Evolutionary conservation across 2,113 vertebrate species (phyloP), one percentile per base, ranked within the genome.

Genomic region (Platysternon megacephalum): DNA sequence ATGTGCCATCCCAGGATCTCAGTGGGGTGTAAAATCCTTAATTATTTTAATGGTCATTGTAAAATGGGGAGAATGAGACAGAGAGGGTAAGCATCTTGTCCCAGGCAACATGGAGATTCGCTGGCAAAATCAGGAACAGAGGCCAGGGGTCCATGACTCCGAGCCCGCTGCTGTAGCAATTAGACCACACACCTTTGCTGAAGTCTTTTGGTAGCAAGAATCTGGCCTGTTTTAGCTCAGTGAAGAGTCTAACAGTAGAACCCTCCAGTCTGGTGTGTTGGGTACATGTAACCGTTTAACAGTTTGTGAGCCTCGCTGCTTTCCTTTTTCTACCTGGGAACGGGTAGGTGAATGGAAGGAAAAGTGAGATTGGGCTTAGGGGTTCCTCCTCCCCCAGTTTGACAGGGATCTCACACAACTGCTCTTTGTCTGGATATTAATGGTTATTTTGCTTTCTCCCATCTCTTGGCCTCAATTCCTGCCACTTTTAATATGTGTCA

Each of bases 261-360:
- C 61, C 16, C 61, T n/a, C 35, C 49, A 11, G 49, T 32, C 28
- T 9, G 21, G 1, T 44, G 44, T 1, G 0, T 82, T 88, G 29
- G 68, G 17, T 4, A 0, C 10, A 13, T 29, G 3, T 21, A 3
- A 2, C 0, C 0, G 72, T 19, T 1, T 46, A 55, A 65, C 53
- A 11, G 6, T 3, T 3, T 1, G 5, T 56, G 14, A 3, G 32
- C 8, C 80, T 81, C 35, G 13, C 3, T 26, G 16, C 11, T 68
- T 68, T 35, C 35, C 58, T 61, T 35, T 61, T 35, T 16, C 5
- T 13, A 32, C 29, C 29, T 35, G 58, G 61, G 32, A 65, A 65
- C 2, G 32, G 32, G 14, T 32, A 16, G 32, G 14, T 14, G 2
- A 68, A 21, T 19, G 61, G 61, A n/a, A 68, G 61, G 32, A 65